These are phyloP conservation scores for Simalia tracyae DNA, from an alignment of 2,797 vertebrate genomes.

Conservation along the genomic window DNA sequence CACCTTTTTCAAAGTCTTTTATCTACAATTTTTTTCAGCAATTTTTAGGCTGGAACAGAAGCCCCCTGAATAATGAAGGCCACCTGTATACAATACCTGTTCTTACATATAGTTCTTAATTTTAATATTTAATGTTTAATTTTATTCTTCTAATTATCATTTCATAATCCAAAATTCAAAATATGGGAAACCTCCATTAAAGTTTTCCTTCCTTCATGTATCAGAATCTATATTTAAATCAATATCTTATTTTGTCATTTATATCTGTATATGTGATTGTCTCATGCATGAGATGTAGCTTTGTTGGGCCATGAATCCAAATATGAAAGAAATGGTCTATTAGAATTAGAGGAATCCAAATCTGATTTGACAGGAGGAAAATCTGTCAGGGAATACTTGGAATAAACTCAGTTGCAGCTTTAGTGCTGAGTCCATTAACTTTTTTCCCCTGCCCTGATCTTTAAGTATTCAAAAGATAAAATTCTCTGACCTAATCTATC, in stretches of 20 bases:
- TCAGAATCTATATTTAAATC: not conserved
- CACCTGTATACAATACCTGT: not conserved
- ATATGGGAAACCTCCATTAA: not conserved
- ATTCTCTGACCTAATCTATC: not conserved
- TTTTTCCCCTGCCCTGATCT: not conserved
- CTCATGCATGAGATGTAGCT: not conserved
- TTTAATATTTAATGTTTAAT: not conserved
- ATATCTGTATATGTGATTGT: not conserved
- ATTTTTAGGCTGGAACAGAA: not conserved
- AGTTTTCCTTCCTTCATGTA: not conserved
- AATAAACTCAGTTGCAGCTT: not conserved
- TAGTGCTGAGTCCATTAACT: not conserved
- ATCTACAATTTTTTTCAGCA: not conserved
- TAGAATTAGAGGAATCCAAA: not conserved
- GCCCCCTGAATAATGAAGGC: not conserved
- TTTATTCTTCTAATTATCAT: not conserved
- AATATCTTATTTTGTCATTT: not conserved
- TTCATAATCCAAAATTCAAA: not conserved
- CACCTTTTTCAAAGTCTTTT: not conserved
- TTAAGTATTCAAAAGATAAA: constrained; percentile 3
- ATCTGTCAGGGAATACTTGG: not conserved
- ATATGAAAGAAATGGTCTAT: not conserved
- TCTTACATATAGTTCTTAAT: not conserved
- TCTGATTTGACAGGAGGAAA: not conserved
- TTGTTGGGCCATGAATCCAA: not conserved